Conservation (phyloP, 2,888 invertebrate species). For the Callimorpha dominula region DNA sequence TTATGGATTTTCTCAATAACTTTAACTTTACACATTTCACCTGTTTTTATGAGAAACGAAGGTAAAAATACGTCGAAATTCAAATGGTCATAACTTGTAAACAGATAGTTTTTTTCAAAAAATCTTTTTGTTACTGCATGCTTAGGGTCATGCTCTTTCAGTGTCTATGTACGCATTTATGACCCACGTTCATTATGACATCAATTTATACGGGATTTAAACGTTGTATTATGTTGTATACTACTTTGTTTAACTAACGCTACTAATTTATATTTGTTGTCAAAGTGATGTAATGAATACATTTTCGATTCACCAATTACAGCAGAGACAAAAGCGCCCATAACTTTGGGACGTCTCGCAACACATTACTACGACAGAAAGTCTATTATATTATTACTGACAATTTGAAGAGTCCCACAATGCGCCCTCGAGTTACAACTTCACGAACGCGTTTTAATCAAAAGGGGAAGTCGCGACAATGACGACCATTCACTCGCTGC, state of each 20-base stretch:
- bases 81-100: too few species aligned
- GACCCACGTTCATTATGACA: not conserved
- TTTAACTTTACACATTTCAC: too few species aligned
- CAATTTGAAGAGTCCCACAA: constrained; percentile 41
- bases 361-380: constrained; percentile 38
- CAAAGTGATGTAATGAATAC: constrained; percentile 11
- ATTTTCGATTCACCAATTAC: constrained; percentile 31
- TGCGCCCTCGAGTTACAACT: constrained; percentile 42
- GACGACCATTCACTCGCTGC: constrained; percentile 46
- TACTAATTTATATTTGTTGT: not conserved
- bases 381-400: constrained; percentile 52
- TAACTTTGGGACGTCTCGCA: constrained; percentile 39
- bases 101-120: too few species aligned
- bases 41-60: too few species aligned
- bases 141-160: too few species aligned
- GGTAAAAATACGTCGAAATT: too few species aligned
- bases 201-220: not conserved
- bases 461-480: constrained; percentile 52
- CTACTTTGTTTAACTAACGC: not conserved
- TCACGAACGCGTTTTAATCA: constrained; percentile 58
- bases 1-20: too few species aligned
- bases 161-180: not conserved
- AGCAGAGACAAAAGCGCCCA: constrained; percentile 26
- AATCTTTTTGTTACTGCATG: too few species aligned
- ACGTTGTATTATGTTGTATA: too few species aligned